Evolutionary conservation across 2,113 vertebrate species (phyloP), one percentile per base, ranked within the genome.

Genomic region (Xiphias gladius): DNA sequence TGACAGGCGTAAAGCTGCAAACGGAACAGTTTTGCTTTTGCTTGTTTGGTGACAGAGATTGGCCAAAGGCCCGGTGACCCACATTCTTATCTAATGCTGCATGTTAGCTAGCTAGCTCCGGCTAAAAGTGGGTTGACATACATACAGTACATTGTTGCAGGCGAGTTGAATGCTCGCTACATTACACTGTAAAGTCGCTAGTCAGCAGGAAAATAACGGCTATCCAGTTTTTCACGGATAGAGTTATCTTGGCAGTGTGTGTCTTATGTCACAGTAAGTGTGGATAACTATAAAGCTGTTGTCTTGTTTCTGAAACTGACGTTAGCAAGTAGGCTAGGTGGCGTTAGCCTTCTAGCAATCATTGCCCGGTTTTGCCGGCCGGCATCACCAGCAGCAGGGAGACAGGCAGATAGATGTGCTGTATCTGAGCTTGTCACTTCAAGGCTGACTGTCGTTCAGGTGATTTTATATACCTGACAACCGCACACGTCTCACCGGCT

Each of bases 31-130:
- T 79, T 43, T 20, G 70, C 37, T 46, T 61, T 2, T 39, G 58
- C 28, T 76, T 52, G 68, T 68, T 30, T 12, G 22, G 84, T 80
- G 85, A 80, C 77, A 62, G 81, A 20, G 24, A 63, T 67, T 83
- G 81, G 59, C 79, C 76, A 41, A 4, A 93, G 94, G 94, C 95
- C 95, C 87, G 85, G 54, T 95, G 95, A 95, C 95, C 95, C 94
- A 95, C 93, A 95, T 95, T 94, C 81, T 91, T 91, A 92, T 90
- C 90, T 93, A 90, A 91, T 68, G 65, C 66, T 86, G 73, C 66
- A 32, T 0, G 86, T 70, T 78, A 73, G 87, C 80, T 79, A 74
- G 86, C 79, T 90, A 91, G 89, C 91, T 52, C 13, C 66, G 17
- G 87, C 91, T 90, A 58, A 80, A 80, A 86, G 88, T 82, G 83